Percentiles rank a stretch among this genome's conserved stretches.
Evolutionary conservation across 2,888 invertebrate species (phyloP).

Genomic region (Xestia sexstrigata): DNA sequence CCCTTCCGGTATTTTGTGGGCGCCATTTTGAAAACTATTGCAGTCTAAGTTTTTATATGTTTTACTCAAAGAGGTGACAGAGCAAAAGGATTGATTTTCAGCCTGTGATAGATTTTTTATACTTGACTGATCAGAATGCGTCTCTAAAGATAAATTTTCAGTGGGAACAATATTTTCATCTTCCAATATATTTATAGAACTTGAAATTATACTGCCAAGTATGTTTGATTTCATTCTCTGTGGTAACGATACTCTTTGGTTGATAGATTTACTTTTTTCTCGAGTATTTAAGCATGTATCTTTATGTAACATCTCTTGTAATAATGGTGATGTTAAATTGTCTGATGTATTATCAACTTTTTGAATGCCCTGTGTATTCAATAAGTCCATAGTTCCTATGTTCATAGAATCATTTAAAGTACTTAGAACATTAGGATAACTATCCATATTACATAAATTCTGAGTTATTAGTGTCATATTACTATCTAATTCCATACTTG

Average conservation of each 20-base stretch:
- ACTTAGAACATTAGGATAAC: background rate
- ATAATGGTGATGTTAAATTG: background rate
- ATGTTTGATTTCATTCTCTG: constrained; percentile 32
- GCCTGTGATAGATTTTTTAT: constrained; percentile 65
- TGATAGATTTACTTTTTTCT: constrained; percentile 15
- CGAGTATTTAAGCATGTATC: background rate
- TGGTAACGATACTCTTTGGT: constrained; percentile 18
- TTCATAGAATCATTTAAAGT: constrained; percentile 10
- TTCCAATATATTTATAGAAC: constrained; percentile 78
- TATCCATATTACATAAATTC: constrained; percentile 5
- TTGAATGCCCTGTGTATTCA: background rate
- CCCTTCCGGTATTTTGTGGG: constrained; percentile 72
- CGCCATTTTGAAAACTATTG: constrained; percentile 75
- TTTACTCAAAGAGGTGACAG: constrained; percentile 77
- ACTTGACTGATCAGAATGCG: constrained; percentile 55
- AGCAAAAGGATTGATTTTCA: constrained; percentile 72
- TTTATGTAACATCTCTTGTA: background rate
- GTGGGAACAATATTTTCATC: constrained; percentile 64
- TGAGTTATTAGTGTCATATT: background rate
- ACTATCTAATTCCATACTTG: background rate
- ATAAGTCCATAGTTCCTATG: background rate
- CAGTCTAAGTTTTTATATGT: constrained; percentile 82
- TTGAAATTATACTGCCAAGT: constrained; percentile 76
- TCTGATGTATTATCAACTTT: background rate
- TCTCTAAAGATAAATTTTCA: constrained; percentile 61